phyloP scores from a whole-genome alignment of 2,888 invertebrate genomes.

The Oscheius sp. region DNA sequence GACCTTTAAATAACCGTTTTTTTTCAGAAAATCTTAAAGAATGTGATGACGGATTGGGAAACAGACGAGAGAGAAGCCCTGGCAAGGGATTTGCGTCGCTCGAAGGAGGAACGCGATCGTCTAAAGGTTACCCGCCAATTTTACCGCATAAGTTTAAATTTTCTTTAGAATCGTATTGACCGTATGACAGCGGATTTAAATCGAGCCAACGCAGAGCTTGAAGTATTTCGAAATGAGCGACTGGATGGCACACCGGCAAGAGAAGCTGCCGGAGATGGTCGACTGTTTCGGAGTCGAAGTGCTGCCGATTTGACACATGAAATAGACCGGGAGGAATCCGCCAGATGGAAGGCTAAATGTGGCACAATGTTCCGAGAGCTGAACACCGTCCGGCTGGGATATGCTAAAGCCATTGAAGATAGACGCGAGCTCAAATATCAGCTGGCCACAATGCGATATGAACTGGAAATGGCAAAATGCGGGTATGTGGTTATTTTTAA shows the following conservation, averaged over 20 bases:
- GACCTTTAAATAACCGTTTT: no score
- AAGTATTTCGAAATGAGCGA: constrained; percentile 49
- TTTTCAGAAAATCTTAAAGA: constrained; percentile 56
- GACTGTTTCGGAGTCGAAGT: constrained; percentile 32
- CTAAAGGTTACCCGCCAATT: constrained; percentile 42
- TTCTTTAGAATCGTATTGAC: constrained; percentile 51
- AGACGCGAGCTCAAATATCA: constrained; percentile 57
- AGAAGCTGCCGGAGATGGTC: constrained; percentile 10
- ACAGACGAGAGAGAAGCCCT: constrained; percentile 55
- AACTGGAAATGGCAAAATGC: constrained; percentile 62
- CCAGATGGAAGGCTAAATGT: constrained; percentile 67
- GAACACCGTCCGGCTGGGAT: constrained; percentile 59
- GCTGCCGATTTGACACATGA: constrained; percentile 26
- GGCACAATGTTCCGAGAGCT: constrained; percentile 69
- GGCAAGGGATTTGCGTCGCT: constrained; percentile 54
- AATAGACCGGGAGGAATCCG: constrained; percentile 19
- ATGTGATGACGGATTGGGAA: constrained; percentile 61
- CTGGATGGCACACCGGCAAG: background rate
- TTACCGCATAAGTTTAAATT: background rate
- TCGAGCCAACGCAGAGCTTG: constrained; percentile 51
- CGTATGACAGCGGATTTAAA: constrained; percentile 48
- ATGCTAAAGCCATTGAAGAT: constrained; percentile 47
- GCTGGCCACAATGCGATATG: constrained; percentile 66
- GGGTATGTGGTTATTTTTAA: background rate
- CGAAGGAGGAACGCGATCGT: constrained; percentile 53